Base-by-base conservation (phyloP, 2,888 invertebrate genomes). In the Napeogenes sylphis region DNA sequence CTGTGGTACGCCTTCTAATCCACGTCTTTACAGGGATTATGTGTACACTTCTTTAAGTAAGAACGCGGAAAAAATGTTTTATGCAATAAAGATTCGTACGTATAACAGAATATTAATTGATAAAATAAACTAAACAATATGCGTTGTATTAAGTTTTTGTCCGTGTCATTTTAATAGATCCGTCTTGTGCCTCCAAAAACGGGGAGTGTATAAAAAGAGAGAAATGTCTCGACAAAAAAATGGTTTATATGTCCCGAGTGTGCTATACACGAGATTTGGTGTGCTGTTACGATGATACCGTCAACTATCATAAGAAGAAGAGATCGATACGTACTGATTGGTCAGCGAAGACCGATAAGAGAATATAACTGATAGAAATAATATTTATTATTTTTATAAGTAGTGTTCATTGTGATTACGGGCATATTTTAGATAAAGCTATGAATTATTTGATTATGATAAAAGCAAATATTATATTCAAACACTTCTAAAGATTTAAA, bases 211-310 rank as follows among this genome's bases (percentile, higher is more conserved):
- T 85, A n/a, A 71, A 62, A 2, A 72, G 81, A 61, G 71, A 46
- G 1, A 64, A 70, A 45, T 86, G 86, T 64, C 57, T 69, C 3
- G 77, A 71, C 4, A 78, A 71, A 58, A 75, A 79, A 63, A 76
- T 80, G 76, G 61, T 82, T 0, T 85, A 86, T 59, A 71, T 85
- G 33, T 75, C 85, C 0, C 76, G 82, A 0, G 58, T 72, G 0
- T 86, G 85, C 64, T 84, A 84, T 64, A 59, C 56, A 2, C 71
- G 71, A 0, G 84, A 85, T 61, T 68, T 80, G 12, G 86, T 86
- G 8, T 86, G 86, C 64, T 86, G 87, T 64, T 86, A 81, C 45
- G 81, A 84, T 35, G 71, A 75, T 42, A 73, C 74, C 2, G 70
- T 78, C 35, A 38, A 45, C 1, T 63, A 62, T 12, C 73, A 72